Base-by-base conservation (phyloP, 2,888 invertebrate species). In the Andrena fulva region DNA sequence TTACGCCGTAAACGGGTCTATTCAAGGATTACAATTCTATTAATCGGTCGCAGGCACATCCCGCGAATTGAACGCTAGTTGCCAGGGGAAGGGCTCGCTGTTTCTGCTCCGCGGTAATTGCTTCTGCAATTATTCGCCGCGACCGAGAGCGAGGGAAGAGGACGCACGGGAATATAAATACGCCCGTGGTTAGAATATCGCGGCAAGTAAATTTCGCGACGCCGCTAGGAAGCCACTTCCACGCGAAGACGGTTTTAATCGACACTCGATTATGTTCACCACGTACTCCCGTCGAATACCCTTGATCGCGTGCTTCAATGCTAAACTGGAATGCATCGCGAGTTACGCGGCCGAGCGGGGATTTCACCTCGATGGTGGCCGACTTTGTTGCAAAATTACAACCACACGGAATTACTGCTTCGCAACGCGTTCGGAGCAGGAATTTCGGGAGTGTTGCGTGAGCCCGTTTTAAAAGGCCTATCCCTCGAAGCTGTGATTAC, bases 1-100 rank as follows among this genome's bases (percentile, higher is more conserved):
- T 81, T 80, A 62, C 52, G 62, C 66, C 59, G 54, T 54, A 27
- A 67, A 54, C 84, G 71, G 62, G 77, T 68, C 79, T 79, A 68
- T 68, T 68, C 82, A 72, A 70, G 85, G 60, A 82, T 75, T 59
- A 62, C 12, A 60, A 73, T 52, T 33, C 62, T 24, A 56, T 80
- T 67, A 62, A 78, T 74, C 52, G 67, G 33, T 12, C 31, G 12
- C 63, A 10, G 20, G 59, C 10, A 8, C 24, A 56, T 56, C 24
- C 56, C 3, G 56, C 62, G 52, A 62, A 27, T 59, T 48, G 20
- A 29, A 33, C 27, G 60, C 50, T 33, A 10, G 50, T 27, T 54
- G 27, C 63, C 2, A 33, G 3, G 24, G 33, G 35, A 54, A 50
- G 35, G 20, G 5, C 5, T 20, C 12, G 10, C 56, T 27, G 52